phyloP scores from a whole-genome alignment of 2,797 vertebrate genomes.

The Staurois parvus region DNA sequence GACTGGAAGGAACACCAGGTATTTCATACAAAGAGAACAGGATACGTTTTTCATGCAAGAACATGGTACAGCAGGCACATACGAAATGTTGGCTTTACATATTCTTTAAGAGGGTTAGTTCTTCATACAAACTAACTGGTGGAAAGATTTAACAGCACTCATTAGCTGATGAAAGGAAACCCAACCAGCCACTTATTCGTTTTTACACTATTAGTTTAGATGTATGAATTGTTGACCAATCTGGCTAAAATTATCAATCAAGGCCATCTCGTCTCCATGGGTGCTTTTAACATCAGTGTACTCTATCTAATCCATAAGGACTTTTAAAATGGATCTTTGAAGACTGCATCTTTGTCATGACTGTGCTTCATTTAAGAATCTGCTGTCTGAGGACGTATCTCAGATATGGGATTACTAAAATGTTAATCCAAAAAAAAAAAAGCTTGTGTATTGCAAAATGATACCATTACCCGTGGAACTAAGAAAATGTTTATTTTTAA shows the following conservation, averaged over 20 bases:
- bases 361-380: neutral
- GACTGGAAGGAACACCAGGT: too few relatives aligned
- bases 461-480: neutral
- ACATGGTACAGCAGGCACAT: too few relatives aligned
- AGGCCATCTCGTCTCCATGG: neutral
- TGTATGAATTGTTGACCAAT: neutral
- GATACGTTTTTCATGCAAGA: too few relatives aligned
- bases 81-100: too few relatives aligned
- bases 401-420: neutral
- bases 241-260: neutral
- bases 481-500: slow-evolving; percentile 4
- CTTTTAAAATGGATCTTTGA: neutral
- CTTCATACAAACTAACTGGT: too few relatives aligned
- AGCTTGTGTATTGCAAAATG: neutral
- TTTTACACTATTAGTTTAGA: neutral
- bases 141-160: too few relatives aligned
- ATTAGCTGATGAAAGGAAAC: too few relatives aligned
- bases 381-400: neutral
- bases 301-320: neutral
- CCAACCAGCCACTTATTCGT: neutral
- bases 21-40: too few relatives aligned
- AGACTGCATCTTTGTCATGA: neutral
- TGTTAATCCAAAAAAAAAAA: neutral
- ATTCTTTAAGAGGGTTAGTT: too few relatives aligned
- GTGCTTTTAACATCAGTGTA: neutral